Conservation (phyloP, 2,797 vertebrate species). For the Prionace glauca region DNA sequence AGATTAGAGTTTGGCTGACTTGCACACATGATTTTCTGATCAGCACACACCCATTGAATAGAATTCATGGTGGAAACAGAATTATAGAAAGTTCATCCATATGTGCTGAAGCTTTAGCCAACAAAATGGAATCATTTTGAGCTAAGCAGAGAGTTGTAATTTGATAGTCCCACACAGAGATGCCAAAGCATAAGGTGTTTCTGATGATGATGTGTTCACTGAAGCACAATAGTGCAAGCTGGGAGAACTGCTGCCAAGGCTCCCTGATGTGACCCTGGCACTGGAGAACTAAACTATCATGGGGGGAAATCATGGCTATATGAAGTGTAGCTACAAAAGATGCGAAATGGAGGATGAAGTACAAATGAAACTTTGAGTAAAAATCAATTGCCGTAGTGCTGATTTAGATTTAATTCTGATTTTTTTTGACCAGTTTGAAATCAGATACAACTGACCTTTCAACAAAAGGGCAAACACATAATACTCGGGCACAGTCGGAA, state of each 20-base stretch:
- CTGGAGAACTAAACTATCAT: background rate
- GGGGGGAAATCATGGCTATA: background rate
- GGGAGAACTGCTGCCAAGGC: background rate
- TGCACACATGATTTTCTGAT: background rate
- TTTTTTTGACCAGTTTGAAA: background rate
- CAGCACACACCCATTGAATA: background rate
- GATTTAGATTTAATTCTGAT: background rate
- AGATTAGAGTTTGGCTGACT: background rate
- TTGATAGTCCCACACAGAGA: constrained; percentile 1
- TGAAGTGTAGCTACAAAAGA: background rate
- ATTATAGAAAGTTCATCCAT: background rate
- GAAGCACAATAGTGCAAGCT: constrained; percentile 30
- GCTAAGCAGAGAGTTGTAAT: background rate
- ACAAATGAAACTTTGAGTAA: background rate
- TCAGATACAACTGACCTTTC: background rate
- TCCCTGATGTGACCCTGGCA: constrained; percentile 23
- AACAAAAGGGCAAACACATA: background rate
- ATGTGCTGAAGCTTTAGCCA: background rate
- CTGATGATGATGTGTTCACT: background rate
- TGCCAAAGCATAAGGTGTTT: constrained; percentile 5
- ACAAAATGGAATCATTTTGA: background rate
- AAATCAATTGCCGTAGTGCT: background rate
- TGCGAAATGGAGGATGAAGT: background rate
- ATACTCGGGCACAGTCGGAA: background rate
- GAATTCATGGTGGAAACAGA: background rate